Percentiles rank a stretch among this genome's conserved stretches.
Evolutionary conservation across 1,140 invertebrate species (phyloP).

Genomic region (Ceratina japonica): DNA sequence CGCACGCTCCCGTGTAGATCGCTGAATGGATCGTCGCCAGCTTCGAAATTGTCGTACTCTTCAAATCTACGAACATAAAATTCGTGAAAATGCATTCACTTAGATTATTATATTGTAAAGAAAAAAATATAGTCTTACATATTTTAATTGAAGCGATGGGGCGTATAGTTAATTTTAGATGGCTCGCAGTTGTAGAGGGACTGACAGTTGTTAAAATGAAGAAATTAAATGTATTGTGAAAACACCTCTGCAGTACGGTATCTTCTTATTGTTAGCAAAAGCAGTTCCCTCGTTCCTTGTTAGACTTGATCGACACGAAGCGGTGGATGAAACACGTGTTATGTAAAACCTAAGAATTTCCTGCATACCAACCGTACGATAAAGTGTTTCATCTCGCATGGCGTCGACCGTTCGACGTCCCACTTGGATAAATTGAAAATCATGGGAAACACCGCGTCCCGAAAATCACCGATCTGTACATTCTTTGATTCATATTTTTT

Average conservation of each 20-base stretch:
- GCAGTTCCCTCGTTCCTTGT: too few species aligned
- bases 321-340: neutral
- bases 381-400: conserved; percentile 35
- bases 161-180: neutral
- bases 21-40: conserved; percentile 8
- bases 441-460: conserved; percentile 58
- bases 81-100: neutral
- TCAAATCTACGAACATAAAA: conserved; percentile 10
- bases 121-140: neutral
- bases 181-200: too few species aligned
- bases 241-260: too few species aligned
- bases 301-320: neutral
- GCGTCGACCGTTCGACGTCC: neutral
- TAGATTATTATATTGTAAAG: too few species aligned
- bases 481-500: conserved; percentile 37
- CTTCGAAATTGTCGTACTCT: conserved; percentile 15
- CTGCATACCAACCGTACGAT: conserved; percentile 37
- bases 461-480: conserved; percentile 62
- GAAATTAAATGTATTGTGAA: too few species aligned
- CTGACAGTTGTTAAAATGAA: too few species aligned
- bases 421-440: conserved; percentile 49
- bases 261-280: too few species aligned
- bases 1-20: neutral
- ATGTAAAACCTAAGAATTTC: too few species aligned
- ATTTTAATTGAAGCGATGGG: neutral